Percentiles rank a stretch among this genome's conserved stretches.
Conservation (phyloP, 2,113 vertebrate species). For the Phylloscopus trochiloides region DNA sequence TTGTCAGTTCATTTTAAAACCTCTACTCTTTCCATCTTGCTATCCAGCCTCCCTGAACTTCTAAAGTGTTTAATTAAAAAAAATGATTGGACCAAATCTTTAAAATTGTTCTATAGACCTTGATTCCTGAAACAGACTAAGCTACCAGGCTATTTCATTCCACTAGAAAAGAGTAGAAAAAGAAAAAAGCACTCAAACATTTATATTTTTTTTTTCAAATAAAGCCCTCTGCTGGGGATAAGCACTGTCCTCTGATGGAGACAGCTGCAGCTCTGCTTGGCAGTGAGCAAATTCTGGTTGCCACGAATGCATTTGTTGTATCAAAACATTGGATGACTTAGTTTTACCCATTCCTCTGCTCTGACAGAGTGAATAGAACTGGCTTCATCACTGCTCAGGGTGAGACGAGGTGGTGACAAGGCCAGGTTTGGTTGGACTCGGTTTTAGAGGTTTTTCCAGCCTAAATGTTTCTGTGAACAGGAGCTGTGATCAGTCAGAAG, state of each 20-base stretch:
- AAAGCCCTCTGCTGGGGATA: neutral
- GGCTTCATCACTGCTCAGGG: neutral
- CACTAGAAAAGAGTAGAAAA: neutral
- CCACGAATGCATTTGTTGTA: neutral
- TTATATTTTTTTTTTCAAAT: too few species aligned
- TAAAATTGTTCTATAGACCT: neutral
- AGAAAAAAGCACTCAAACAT: neutral
- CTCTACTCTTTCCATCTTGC: neutral
- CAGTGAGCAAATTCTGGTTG: neutral
- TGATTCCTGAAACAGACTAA: neutral
- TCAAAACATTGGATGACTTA: neutral
- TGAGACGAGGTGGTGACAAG: neutral
- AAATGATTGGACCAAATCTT: slow-evolving; percentile 23
- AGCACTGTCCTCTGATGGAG: neutral
- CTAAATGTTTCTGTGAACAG: neutral
- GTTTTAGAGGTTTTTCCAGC: neutral
- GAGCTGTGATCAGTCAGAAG: neutral
- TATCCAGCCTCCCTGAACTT: slow-evolving; percentile 16
- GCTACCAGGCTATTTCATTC: neutral
- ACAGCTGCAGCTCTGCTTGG: neutral
- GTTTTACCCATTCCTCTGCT: neutral
- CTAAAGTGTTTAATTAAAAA: slow-evolving; percentile 44
- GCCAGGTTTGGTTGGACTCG: accelerated
- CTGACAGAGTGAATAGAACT: neutral
- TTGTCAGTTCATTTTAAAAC: slow-evolving; percentile 25